phyloP scores from a whole-genome alignment of 2,888 invertebrate species.

The Fragum fragum region DNA sequence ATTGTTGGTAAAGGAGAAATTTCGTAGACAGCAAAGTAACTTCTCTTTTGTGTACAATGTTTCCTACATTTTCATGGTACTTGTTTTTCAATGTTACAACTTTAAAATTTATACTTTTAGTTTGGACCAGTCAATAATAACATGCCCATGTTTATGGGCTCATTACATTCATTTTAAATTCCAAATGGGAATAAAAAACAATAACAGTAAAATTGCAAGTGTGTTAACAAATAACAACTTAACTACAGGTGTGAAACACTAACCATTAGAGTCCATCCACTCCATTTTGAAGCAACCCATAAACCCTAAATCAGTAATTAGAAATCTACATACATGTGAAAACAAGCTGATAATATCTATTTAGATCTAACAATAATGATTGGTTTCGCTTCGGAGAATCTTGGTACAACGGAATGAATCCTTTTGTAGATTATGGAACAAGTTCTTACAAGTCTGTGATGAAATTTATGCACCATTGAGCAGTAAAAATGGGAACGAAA shows the following conservation, averaged over 20 bases:
- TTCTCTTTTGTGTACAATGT: no score
- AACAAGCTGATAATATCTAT: conserved; percentile 38
- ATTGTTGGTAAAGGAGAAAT: no score
- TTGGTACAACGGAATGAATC: conserved; percentile 26
- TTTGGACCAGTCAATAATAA: no score
- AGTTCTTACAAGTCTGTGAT: conserved; percentile 30
- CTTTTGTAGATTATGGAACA: conserved; percentile 34
- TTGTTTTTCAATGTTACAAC: no score
- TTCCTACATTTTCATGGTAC: no score
- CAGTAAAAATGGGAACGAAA: background rate
- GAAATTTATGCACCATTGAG: background rate
- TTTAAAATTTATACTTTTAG: no score
- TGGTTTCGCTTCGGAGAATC: conserved; percentile 20
- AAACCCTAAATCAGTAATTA: background rate
- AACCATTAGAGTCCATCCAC: conserved; percentile 64
- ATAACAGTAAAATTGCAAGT: no score
- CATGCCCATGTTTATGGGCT: no score
- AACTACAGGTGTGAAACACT: conserved; percentile 25
- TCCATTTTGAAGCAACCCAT: conserved; percentile 45
- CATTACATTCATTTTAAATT: no score
- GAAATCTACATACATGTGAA: conserved; percentile 26
- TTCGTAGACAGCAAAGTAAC: no score
- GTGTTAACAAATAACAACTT: no score
- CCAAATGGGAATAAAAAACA: no score
- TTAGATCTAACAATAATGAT: conserved; percentile 15